These are phyloP conservation scores for Chromoteleia sp. DNA, from an alignment of 2,888 invertebrate genomes.

Conservation along the genomic window DNA sequence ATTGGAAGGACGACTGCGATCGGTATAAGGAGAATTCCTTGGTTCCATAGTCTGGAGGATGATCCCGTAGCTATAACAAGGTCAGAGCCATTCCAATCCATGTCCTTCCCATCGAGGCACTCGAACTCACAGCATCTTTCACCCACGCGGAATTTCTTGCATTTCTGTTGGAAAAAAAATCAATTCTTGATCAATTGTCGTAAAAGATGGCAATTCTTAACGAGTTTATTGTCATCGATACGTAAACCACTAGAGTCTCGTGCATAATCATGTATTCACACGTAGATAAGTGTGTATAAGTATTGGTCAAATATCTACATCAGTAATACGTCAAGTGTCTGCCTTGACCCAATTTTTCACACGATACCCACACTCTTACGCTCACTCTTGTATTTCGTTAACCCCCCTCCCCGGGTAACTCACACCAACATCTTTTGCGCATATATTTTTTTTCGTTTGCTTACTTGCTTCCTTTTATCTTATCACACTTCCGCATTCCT, in stretches of 20 bases:
- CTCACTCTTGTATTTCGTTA: constrained; percentile 38
- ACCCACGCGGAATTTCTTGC: constrained; percentile 93
- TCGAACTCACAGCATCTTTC: constrained; percentile 95
- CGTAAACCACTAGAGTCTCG: neutral
- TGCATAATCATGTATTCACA: neutral
- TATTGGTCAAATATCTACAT: constrained; percentile 40
- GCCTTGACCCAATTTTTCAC: constrained; percentile 71
- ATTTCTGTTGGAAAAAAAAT: constrained; percentile 87
- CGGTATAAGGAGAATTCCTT: constrained; percentile 66
- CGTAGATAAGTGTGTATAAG: constrained; percentile 12
- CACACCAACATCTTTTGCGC: constrained; percentile 29
- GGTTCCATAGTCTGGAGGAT: constrained; percentile 63
- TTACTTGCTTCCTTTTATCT: neutral
- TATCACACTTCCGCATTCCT: too few relatives aligned
- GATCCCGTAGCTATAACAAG: constrained; percentile 78
- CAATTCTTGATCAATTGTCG: constrained; percentile 32
- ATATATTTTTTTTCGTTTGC: constrained; percentile 9
- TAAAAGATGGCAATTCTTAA: neutral
- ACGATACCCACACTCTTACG: constrained; percentile 37
- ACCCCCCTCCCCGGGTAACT: constrained; percentile 3
- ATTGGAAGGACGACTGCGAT: constrained; percentile 67
- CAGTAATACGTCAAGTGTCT: constrained; percentile 64
- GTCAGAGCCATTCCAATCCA: constrained; percentile 79
- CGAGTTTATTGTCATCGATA: constrained; percentile 5
- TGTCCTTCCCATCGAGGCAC: constrained; percentile 88